phyloP scores from a whole-genome alignment of 37 sponge, comb jelly and placozoan genomes.

The Mnemiopsis leidyi region DNA sequence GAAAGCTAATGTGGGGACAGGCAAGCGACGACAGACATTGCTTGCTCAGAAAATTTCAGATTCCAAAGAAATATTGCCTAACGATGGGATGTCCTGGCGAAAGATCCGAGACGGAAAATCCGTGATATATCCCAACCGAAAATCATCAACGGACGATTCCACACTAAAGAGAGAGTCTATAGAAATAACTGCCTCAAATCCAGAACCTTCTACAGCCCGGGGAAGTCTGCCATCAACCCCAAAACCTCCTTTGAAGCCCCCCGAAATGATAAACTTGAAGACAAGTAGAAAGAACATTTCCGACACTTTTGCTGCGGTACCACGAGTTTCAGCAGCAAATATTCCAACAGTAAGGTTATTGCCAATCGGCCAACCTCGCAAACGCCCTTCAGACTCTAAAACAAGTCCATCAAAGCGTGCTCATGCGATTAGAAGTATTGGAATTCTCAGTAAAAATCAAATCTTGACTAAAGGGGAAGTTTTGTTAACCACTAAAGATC shows the following conservation, averaged over 20 bases:
- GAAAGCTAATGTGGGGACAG: not conserved
- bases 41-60: not conserved
- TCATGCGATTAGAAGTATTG: not conserved
- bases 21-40: not conserved
- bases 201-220: not conserved
- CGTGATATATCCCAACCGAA: not conserved
- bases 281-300: not conserved
- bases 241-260: not conserved
- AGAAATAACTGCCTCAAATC: not conserved
- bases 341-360: constrained; percentile 30
- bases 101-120: not conserved
- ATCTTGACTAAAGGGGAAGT: constrained; percentile 47
- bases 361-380: not conserved
- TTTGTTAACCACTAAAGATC: constrained; percentile 40
- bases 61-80: not conserved
- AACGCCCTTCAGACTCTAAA: not conserved
- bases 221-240: not conserved
- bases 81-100: not conserved
- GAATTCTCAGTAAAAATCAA: not conserved
- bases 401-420: not conserved
- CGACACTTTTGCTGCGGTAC: not conserved
- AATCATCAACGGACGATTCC: not conserved
- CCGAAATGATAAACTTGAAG: not conserved
- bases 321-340: not conserved
- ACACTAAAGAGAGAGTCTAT: not conserved